Evolutionary conservation across 2,113 vertebrate genomes (phyloP).

Genomic region (Leptobrachium ailaonicum): DNA sequence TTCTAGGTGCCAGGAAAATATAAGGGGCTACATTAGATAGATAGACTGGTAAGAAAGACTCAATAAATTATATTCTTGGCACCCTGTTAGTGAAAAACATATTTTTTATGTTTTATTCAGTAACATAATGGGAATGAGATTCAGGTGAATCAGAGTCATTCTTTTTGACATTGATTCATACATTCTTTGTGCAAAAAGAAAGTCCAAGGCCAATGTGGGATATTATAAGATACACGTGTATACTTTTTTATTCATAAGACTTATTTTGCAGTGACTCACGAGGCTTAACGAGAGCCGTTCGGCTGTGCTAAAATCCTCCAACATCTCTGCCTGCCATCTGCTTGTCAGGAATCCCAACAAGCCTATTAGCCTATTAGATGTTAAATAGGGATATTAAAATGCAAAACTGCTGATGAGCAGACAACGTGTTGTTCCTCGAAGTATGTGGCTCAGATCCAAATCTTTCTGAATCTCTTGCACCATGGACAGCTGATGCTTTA

Average conservation of each 20-base stretch:
- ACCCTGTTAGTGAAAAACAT: too few relatives aligned
- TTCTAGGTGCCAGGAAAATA: too few relatives aligned
- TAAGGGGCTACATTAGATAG: too few relatives aligned
- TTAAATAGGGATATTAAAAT: slow-evolving; percentile 6
- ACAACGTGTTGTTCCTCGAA: slow-evolving; percentile 9
- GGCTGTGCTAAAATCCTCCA: not conserved
- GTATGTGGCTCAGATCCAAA: not conserved
- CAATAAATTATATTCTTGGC: too few relatives aligned
- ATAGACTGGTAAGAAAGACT: too few relatives aligned
- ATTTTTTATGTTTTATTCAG: not conserved
- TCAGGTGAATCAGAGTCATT: not conserved
- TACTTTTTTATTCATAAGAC: not conserved
- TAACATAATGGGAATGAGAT: not conserved
- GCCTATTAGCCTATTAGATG: slow-evolving; percentile 13
- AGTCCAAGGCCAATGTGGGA: not conserved
- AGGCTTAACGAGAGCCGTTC: not conserved
- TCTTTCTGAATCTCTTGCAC: not conserved
- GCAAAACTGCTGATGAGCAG: not conserved
- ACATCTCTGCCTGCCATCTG: slow-evolving; percentile 16
- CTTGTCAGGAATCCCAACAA: slow-evolving; percentile 18
- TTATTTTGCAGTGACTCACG: not conserved
- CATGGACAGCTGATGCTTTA: too few relatives aligned
- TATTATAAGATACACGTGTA: not conserved
- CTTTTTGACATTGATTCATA: not conserved
- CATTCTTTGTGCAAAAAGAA: not conserved